Base-by-base conservation (phyloP, 2,113 vertebrate species). In the Brachyistius frenatus region DNA sequence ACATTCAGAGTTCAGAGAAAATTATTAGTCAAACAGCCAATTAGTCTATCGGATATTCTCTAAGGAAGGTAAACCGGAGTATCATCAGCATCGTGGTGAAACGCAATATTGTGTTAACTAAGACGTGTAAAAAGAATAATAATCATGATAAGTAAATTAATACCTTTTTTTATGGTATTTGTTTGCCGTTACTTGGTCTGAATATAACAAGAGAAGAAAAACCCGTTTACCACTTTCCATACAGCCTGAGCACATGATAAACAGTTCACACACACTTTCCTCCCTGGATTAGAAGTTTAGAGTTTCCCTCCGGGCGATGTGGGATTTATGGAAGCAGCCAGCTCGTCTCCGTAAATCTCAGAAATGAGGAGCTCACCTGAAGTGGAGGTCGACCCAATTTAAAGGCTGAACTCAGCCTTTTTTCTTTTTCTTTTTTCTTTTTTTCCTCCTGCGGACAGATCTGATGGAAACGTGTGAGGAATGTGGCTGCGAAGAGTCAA, bases 371-470 rank as follows among this genome's bases (percentile, higher is more conserved):
- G 74, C 60, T 15, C 11, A 31, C 80, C 67, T 84, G 64, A 76
- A 70, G 70, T 30, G 55, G 55, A 0, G 30, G 41, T 11, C 1
- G 68, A 84, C 83, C 88, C 65, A 87, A 23, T 56, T 86, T 89
- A 39, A 23, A 47, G n/a, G 55, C 65, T 73, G 8, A 80, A 72
- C 32, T 56, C n/a, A 14, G 23, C 23, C 23, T 23, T 23, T 23
- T 23, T 23, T 33, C 5, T 13, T 33, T 13, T 1, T 30, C 57
- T 64, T 32, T 31, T 10, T 60, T 7, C 10, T 37, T 41, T 36
- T 5, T 30, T 32, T 10, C 46, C 54, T 66, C 31, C 66, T 70
- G 13, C 37, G 36, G 46, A 9, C 44, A 49, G 30, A 62, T 47
- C 30, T 6, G 13, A 16, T 8, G 53, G 33, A 68, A 78, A 41